Conservation (phyloP, 2,797 vertebrate species). For the Erethizon dorsatum region DNA sequence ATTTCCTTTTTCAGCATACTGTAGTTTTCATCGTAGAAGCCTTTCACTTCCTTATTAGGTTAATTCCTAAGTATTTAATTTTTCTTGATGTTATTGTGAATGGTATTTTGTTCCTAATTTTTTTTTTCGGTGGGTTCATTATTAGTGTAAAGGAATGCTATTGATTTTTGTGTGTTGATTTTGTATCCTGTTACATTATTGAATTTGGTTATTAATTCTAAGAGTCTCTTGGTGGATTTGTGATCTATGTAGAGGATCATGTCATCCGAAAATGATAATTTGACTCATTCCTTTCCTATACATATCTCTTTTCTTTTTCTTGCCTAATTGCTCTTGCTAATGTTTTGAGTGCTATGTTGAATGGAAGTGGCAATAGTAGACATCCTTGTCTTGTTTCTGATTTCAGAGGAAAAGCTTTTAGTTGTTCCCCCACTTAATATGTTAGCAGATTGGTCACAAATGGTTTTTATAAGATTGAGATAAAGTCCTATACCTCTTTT, state of each 20-base stretch:
- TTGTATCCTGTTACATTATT: not conserved
- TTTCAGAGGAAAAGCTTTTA: too few relatives aligned
- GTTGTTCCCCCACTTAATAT: too few relatives aligned
- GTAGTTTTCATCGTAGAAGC: not conserved
- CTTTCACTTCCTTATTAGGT: not conserved
- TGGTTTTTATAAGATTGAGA: too few relatives aligned
- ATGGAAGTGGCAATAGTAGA: not conserved
- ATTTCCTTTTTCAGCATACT: not conserved
- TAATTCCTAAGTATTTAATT: not conserved
- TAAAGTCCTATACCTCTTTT: too few relatives aligned
- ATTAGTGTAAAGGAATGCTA: not conserved
- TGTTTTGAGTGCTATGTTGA: not conserved
- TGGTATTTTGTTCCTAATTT: not conserved
- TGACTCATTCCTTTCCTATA: not conserved
- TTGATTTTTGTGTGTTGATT: not conserved
- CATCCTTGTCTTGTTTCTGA: too few relatives aligned
- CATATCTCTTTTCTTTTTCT: not conserved
- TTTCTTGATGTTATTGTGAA: not conserved
- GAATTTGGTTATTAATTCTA: not conserved
- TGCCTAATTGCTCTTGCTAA: not conserved
- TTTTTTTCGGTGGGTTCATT: not conserved
- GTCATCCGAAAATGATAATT: not conserved
- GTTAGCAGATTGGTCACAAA: too few relatives aligned
- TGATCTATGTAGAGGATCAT: not conserved
- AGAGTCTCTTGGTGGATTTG: not conserved